Evolutionary conservation across 2,888 invertebrate species (phyloP).

Genomic region (Pyrrhia umbra): DNA sequence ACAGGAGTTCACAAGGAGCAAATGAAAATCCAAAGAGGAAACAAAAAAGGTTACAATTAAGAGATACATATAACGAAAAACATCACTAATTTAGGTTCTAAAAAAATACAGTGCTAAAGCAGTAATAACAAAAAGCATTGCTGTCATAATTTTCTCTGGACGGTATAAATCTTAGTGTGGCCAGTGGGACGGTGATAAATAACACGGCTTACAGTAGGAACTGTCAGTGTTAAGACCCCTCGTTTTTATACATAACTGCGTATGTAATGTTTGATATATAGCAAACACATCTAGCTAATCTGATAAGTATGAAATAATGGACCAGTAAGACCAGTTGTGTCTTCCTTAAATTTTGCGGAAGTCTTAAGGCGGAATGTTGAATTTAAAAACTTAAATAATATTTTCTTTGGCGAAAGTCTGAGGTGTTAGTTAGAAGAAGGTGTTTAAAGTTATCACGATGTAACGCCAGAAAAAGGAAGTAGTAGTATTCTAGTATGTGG

Average conservation of each 20-base stretch:
- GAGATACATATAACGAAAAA: no score
- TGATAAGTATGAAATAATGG: conserved; percentile 6
- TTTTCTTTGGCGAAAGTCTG: no score
- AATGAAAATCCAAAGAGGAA: no score
- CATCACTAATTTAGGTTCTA: no score
- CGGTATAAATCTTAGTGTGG: conserved; percentile 81
- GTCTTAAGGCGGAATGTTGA: not conserved
- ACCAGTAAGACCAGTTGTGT: not conserved
- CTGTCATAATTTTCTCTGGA: conserved; percentile 76
- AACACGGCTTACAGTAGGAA: conserved; percentile 74
- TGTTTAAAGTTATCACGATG: no score
- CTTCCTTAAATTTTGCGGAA: not conserved
- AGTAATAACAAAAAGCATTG: conserved; percentile 72
- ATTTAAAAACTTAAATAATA: no score
- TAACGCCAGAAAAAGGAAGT: no score
- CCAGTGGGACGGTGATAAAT: conserved; percentile 86
- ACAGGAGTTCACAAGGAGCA: no score
- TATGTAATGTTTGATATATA: conserved; percentile 21
- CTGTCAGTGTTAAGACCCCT: conserved; percentile 59
- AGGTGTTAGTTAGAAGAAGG: no score
- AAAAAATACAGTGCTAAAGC: conserved; percentile 58
- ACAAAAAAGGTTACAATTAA: no score
- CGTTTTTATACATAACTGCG: conserved; percentile 56
- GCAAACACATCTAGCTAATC: conserved; percentile 1
- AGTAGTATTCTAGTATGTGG: no score